A percentile compares a stretch with the other conserved stretches of the same genome.
These are phyloP conservation scores for Lepus oiostolus DNA, from an alignment of 2,797 vertebrate species.

Conservation along the genomic window DNA sequence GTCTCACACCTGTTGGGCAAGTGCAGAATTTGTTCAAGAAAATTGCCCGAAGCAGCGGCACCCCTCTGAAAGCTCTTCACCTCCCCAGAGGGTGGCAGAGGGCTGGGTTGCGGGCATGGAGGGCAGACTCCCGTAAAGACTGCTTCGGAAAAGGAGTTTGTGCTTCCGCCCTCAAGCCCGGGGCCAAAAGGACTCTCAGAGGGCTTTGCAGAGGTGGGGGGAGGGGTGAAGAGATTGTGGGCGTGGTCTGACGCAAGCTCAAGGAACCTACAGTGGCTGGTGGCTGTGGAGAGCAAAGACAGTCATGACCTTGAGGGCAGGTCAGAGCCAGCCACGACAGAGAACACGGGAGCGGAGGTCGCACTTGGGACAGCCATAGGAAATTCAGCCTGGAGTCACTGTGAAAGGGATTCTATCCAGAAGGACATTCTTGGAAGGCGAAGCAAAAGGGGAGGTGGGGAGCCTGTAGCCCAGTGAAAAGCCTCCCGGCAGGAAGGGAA, in stretches of 20 bases:
- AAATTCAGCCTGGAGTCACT: background rate
- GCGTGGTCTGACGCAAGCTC: background rate
- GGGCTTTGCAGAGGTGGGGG: background rate
- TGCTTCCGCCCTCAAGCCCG: background rate
- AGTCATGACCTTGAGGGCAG: background rate
- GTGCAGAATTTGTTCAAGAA: background rate
- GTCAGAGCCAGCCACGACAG: background rate
- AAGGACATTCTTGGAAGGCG: background rate
- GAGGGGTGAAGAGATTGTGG: no score
- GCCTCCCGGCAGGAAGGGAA: background rate
- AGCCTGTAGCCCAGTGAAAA: background rate
- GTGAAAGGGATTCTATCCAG: background rate
- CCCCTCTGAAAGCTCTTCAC: background rate
- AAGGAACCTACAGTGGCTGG: background rate
- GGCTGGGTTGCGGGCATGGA: no score
- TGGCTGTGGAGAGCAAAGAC: background rate
- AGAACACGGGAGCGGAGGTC: background rate
- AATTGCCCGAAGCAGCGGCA: background rate
- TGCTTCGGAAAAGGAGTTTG: background rate
- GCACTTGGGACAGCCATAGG: background rate
- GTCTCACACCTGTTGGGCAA: background rate
- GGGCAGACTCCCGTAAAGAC: background rate
- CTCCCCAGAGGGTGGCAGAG: background rate
- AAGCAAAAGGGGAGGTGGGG: background rate
- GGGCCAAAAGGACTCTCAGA: background rate